Base-by-base conservation (phyloP, 2,113 vertebrate genomes). In the Lamprologus lemairii region DNA sequence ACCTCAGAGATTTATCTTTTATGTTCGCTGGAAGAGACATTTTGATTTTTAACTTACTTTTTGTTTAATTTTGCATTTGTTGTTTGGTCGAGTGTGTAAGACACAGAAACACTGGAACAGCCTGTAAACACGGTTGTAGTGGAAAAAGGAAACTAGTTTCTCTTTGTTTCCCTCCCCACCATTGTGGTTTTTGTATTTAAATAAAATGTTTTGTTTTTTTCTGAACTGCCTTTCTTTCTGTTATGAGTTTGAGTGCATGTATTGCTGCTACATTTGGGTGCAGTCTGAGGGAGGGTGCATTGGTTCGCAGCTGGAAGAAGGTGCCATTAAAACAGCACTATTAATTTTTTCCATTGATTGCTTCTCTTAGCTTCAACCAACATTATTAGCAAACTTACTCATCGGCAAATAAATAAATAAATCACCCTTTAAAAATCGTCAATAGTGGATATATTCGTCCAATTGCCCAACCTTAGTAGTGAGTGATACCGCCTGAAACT, bases 291-390 rank as follows among this genome's bases (percentile, higher is more conserved):
- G 58, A 63, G 16, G 31, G 6, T 63, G 58, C 31, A 35, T 3
- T 65, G 31, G 60, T 35, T 65, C 0, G 2, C 31, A 0, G 17
- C 17, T 65, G 31, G 60, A 5, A n/a, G 60, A 7, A 0, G 58
- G 4, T n/a, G 31, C 60, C 9, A n/a, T 65, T 65, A 65, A 1
- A 65, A n/a, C 6, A 35, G 6, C 60, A 35, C 58, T 7, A 60
- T 31, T 10, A 0, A 19, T 11, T 19, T 63, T 71, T 16, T 71
- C 35, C 12, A 21, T 71, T 65, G 60, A 35, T 35, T 35, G 60
- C 31, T 35, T 65, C 33, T 37, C 31, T 63, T 35, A 0, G 31
- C 60, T 65, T 35, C 17, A 65, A 65, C 60, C 60, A 12, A 7
- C 6, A 35, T 65, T 65, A 35, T n/a, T 35, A 65, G 60, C 9